Base-by-base conservation (phyloP, 2,113 vertebrate genomes). In the Marcusenius ussheri region DNA sequence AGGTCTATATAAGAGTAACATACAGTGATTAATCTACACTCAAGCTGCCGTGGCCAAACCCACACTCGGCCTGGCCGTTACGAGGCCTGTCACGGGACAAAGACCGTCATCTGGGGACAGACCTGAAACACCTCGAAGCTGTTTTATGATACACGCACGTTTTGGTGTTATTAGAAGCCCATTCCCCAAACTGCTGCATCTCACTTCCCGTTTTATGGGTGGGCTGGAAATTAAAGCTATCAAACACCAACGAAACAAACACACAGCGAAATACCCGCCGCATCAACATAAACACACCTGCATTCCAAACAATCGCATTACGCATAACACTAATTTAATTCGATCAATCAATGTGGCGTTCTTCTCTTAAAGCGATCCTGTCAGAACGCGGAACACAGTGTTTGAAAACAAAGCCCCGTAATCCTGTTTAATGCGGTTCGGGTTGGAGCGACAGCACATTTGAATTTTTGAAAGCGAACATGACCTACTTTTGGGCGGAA, bases 211-310 rank as follows among this genome's bases (percentile, higher is more conserved):
- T 77, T 51, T 80, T 27, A 77, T 51, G 66, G 70, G 13, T 17
- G 27, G 88, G 66, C 46, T 89, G 88, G 45, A 74, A 89, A 83
- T 89, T 15, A 89, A 89, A 51, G 35, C 70, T 83, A 87, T 87
- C 50, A 87, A 87, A 56, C 86, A 87, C 49, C 51, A 58, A 11
- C 31, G 9, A 19, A 53, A 39, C 17, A 87, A 49, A 87, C 6
- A 58, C 27, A 56, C 50, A 49, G 27, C n/a, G 2, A 77, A 77
- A 77, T 77, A 15, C 10, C 9, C 62, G 0, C 62, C 62, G 3
- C n/a, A n/a, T 66, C 27, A 13, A 42, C 50, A 58, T 24, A 88
- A 35, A 50, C 19, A 45, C 42, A 62, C 87, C 58, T 74, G 88
- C 47, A 47, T 62, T 88, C 42, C 39, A 3, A 7, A 21, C 49